These are phyloP conservation scores for Circaetus gallicus DNA, from an alignment of 2,113 vertebrate species.

Conservation along the genomic window DNA sequence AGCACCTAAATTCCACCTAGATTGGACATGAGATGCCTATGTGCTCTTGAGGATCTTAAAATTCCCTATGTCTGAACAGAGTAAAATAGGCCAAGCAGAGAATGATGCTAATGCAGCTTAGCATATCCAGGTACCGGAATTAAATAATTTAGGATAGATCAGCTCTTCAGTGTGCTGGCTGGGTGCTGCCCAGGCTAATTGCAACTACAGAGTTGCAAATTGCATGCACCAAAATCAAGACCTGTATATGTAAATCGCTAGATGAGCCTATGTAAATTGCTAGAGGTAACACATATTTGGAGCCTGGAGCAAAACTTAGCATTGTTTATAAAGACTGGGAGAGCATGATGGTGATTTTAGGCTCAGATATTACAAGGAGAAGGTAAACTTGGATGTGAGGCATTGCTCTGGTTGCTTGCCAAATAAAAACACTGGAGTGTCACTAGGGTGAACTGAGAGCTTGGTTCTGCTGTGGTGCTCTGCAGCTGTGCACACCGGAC, in stretches of 20 bases:
- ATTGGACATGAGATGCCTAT: neutral
- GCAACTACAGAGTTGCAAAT: neutral
- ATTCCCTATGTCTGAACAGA: neutral
- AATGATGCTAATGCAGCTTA: neutral
- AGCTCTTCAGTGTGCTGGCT: neutral
- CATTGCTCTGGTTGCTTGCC: neutral
- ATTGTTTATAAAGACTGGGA: neutral
- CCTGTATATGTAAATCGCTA: neutral
- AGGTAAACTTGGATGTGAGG: neutral
- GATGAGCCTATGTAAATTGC: neutral
- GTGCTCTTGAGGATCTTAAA: neutral
- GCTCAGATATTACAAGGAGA: neutral
- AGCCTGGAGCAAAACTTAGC: neutral
- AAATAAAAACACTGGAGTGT: neutral
- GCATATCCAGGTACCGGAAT: neutral
- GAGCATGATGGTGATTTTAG: neutral
- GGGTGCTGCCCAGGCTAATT: neutral
- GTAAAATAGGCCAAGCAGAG: neutral
- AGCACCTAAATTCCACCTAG: neutral
- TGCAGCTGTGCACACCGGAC: accelerated
- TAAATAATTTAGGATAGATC: neutral
- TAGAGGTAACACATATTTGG: neutral
- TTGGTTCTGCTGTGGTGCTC: neutral
- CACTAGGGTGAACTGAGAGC: neutral
- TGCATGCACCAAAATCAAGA: neutral